These are phyloP conservation scores for Melanerpes formicivorus DNA, from an alignment of 2,113 vertebrate genomes.

Conservation along the genomic window DNA sequence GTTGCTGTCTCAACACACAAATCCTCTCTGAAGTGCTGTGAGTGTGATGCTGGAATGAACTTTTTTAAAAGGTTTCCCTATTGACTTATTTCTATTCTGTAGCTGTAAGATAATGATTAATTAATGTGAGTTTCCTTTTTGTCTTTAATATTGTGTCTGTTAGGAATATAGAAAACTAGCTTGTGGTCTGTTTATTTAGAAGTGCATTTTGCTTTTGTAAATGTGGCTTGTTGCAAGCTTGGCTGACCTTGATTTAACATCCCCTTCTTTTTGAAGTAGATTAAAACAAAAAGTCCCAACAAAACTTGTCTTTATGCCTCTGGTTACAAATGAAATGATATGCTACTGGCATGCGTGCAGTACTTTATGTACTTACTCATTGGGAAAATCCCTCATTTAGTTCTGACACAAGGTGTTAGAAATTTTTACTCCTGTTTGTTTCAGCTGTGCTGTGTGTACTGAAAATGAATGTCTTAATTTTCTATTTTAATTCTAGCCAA, in stretches of 20 bases:
- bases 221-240: not conserved
- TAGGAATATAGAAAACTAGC: not conserved
- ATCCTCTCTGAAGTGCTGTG: accelerated
- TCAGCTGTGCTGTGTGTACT: not conserved
- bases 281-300: not conserved
- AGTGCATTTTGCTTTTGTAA: not conserved
- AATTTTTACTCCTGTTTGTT: not conserved
- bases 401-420: not conserved
- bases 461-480: not conserved
- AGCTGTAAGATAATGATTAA: not conserved
- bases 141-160: not conserved
- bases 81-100: not conserved
- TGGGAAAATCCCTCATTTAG: not conserved
- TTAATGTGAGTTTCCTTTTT: not conserved
- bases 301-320: not conserved
- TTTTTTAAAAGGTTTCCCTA: not conserved
- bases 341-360: not conserved
- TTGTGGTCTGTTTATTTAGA: not conserved
- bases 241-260: not conserved
- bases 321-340: not conserved
- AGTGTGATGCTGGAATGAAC: not conserved
- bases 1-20: not conserved
- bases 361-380: not conserved
- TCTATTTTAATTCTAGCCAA: not conserved
- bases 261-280: not conserved